Conservation (phyloP, 2,113 vertebrate genomes). For the Stercorarius parasiticus region DNA sequence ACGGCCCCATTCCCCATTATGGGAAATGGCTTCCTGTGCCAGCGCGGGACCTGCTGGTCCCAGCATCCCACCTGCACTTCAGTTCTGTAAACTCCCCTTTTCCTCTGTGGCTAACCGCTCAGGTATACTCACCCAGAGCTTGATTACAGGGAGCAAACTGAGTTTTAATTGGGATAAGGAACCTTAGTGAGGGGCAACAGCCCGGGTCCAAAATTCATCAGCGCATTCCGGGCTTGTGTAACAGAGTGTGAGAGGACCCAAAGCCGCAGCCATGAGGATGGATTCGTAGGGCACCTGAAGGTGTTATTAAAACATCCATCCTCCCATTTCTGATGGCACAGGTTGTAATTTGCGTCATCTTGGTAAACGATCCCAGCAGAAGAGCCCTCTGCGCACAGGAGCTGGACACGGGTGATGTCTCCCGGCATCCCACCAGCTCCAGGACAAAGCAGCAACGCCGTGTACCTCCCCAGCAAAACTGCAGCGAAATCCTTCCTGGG, state of each 20-base stretch:
- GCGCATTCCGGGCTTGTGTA: background rate
- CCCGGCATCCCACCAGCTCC: background rate
- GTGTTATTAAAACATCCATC: background rate
- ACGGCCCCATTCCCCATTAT: background rate
- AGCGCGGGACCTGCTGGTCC: background rate
- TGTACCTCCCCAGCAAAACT: background rate
- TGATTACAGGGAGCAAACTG: background rate
- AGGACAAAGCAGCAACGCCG: background rate
- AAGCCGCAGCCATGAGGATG: background rate
- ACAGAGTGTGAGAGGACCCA: background rate
- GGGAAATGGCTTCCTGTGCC: background rate
- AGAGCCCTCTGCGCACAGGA: background rate
- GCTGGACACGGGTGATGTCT: background rate
- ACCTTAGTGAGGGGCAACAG: background rate
- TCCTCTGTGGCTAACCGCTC: background rate
- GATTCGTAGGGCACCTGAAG: background rate
- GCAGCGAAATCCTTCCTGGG: background rate
- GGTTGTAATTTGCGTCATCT: background rate
- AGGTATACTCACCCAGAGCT: background rate
- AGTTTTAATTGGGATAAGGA: background rate
- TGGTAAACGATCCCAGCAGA: background rate
- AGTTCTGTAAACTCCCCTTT: background rate
- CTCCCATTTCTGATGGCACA: fast-evolving
- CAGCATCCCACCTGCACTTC: background rate
- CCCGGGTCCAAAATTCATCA: background rate